Base-by-base conservation (phyloP, 2,888 invertebrate genomes). In the Prenolepis imparis region DNA sequence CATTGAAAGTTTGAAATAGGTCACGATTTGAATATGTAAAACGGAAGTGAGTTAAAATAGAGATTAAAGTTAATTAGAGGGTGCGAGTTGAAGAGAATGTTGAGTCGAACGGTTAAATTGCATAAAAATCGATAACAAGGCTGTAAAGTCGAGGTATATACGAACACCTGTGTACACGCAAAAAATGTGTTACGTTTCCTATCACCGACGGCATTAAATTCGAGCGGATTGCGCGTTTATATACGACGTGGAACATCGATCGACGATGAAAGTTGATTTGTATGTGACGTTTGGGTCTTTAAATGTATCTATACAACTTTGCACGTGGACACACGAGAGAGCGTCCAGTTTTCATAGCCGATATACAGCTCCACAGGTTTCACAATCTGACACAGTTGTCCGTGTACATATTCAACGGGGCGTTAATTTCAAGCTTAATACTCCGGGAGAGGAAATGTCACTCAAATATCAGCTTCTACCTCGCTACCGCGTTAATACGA, bases 371-470 rank as follows among this genome's bases (percentile, higher is more conserved):
- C 61, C 75, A 44, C 64, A 41, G 77, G 39, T 81, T 81, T 63
- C 80, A 80, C 21, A 32, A 15, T 28, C 32, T 44, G 77, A 39
- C 57, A 48, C 18, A 21, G 81, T n/a, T 48, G 44, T 57, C 32
- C 59, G 39, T 74, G 64, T 57, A 59, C 36, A 80, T n/a, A n/a
- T 80, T 48, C 68, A 70, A 32, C 55, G 83, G 63, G 44, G 48
- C 78, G 66, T 84, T 84, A 74, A 70, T 85, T 85, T 75, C 74
- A 80, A 41, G 39, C 68, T 64, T 70, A 70, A 75, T 72, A 73
- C 84, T 74, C 77, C 77, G 24, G 3, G 52, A 67, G 64, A 73
- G 83, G 75, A 86, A 83, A 85, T 84, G 67, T 87, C 87, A 66
- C 41, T 89, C 72, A 84, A 87, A 87, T 82, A 68, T 52, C 75